Conservation (phyloP, 2,888 invertebrate species). For the Nomada ruficornis region DNA sequence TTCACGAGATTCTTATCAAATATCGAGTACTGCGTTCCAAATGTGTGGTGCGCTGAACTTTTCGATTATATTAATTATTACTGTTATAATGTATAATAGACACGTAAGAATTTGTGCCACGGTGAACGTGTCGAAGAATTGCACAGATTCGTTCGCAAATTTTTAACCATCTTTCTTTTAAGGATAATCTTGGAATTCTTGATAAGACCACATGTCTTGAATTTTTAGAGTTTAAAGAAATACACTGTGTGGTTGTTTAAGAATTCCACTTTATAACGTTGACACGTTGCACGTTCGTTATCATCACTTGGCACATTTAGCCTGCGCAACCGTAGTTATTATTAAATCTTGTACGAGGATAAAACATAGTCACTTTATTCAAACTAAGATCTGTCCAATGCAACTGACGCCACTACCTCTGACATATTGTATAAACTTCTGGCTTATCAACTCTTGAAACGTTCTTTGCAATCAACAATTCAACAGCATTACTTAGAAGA, state of each 20-base stretch:
- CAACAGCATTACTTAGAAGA: no score
- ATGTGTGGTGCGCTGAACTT: no score
- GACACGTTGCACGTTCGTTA: constrained; percentile 10
- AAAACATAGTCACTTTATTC: background rate
- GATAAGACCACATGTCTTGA: background rate
- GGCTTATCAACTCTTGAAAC: no score
- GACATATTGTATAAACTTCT: no score
- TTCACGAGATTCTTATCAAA: no score
- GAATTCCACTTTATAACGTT: constrained; percentile 33
- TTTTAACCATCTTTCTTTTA: background rate
- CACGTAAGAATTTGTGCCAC: constrained; percentile 4
- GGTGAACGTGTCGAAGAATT: background rate
- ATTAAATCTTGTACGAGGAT: background rate
- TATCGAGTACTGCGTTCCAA: no score
- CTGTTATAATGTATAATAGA: background rate
- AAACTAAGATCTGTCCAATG: background rate
- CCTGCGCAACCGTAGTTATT: background rate
- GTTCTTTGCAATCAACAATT: no score
- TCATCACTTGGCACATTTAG: constrained; percentile 1
- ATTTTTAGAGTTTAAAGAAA: background rate
- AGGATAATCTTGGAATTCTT: background rate
- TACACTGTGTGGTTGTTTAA: background rate
- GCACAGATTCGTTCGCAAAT: background rate
- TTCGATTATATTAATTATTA: no score
- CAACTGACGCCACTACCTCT: no score